Evolutionary conservation across 2,888 invertebrate species (phyloP).

Genomic region (Nemoura dubitans): DNA sequence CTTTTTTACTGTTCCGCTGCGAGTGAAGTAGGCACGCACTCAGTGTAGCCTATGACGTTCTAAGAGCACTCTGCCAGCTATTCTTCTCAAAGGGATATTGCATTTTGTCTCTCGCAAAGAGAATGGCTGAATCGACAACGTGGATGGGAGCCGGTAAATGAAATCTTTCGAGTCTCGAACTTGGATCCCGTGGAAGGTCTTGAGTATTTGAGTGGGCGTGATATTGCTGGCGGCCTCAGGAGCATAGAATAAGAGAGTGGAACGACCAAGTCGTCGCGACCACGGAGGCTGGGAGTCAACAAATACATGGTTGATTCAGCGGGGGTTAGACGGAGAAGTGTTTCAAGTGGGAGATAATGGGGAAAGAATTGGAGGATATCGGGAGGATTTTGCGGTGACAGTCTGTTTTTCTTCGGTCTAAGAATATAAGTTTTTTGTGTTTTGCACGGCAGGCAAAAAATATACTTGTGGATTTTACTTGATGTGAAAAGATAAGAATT

Average conservation of each 20-base stretch:
- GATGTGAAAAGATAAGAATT: too few species aligned
- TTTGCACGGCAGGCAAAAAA: not conserved
- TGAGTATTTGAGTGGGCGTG: slow-evolving; percentile 29
- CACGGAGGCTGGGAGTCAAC: not conserved
- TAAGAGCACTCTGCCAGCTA: not conserved
- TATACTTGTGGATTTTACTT: not conserved
- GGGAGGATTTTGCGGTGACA: not conserved
- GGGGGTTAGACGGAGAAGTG: not conserved
- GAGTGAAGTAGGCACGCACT: not conserved
- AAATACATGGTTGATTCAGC: slow-evolving; percentile 1
- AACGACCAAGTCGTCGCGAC: not conserved
- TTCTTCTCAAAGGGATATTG: slow-evolving; percentile 27
- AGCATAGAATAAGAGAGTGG: slow-evolving; percentile 29
- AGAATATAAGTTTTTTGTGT: not conserved
- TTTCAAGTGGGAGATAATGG: not conserved
- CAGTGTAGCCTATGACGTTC: not conserved
- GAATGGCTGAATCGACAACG: slow-evolving; percentile 19
- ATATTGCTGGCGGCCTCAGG: slow-evolving; percentile 29
- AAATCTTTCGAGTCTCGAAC: slow-evolving; percentile 25
- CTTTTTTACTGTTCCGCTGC: slow-evolving; percentile 26
- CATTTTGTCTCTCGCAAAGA: slow-evolving; percentile 32
- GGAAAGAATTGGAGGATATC: not conserved
- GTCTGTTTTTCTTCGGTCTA: not conserved
- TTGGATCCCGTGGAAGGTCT: not conserved
- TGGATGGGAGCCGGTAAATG: slow-evolving; percentile 30